Evolutionary conservation across 2,797 vertebrate species (phyloP).

Genomic region (Dermochelys coriacea): DNA sequence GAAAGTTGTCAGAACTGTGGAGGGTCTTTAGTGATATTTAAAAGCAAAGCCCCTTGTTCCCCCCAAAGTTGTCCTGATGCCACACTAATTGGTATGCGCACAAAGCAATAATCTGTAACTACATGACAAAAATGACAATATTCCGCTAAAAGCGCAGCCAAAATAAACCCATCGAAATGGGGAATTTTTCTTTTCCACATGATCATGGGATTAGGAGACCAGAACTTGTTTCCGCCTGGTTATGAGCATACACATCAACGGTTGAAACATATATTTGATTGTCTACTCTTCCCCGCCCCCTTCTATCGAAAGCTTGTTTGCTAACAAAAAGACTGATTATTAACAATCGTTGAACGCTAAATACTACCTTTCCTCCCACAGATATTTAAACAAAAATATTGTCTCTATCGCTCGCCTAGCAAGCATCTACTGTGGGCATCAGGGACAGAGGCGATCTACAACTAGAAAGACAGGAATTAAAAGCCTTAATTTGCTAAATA

Average conservation of each 20-base stretch:
- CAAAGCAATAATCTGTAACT: neutral
- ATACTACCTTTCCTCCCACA: neutral
- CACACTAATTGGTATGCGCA: neutral
- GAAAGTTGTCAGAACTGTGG: neutral
- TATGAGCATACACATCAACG: neutral
- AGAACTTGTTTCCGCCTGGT: neutral
- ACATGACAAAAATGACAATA: neutral
- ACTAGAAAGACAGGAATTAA: neutral
- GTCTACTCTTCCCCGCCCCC: neutral
- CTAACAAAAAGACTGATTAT: neutral
- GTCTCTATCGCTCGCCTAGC: neutral
- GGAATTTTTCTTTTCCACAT: neutral
- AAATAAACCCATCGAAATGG: neutral
- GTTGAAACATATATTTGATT: neutral
- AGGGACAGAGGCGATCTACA: neutral
- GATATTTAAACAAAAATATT: neutral
- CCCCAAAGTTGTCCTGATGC: neutral
- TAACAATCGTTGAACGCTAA: neutral
- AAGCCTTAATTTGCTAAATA: neutral
- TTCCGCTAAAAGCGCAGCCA: neutral
- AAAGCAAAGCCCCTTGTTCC: neutral
- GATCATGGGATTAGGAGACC: neutral
- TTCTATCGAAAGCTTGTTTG: neutral
- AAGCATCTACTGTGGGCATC: neutral
- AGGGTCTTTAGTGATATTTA: neutral